Evolutionary conservation across 2,797 vertebrate genomes (phyloP).

Genomic region (Rhyacichthys aspro): DNA sequence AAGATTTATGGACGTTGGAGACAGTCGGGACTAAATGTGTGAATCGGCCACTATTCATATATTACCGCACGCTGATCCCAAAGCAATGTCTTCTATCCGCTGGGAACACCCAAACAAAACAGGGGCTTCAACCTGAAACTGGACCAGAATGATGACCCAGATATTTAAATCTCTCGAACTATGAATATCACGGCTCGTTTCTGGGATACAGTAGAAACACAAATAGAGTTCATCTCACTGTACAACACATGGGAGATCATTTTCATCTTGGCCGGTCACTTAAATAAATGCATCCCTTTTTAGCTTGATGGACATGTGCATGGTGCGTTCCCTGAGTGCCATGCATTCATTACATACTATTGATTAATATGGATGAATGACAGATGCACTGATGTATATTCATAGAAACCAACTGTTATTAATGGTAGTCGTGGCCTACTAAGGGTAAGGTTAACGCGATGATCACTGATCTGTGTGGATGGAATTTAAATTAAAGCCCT

Average conservation of each 20-base stretch:
- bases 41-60: neutral
- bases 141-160: conserved; percentile 25
- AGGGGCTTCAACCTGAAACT: conserved; percentile 9
- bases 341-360: conserved; percentile 52
- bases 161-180: conserved; percentile 35
- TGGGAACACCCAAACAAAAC: conserved; percentile 17
- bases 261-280: conserved; percentile 35
- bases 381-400: conserved; percentile 30
- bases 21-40: conserved; percentile 4
- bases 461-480: conserved; percentile 20
- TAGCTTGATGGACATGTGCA: conserved; percentile 52
- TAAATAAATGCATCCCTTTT: conserved; percentile 43
- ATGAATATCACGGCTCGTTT: conserved; percentile 31
- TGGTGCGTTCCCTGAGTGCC: conserved; percentile 49
- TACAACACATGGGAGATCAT: conserved; percentile 31
- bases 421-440: conserved; percentile 40
- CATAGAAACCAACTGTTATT: conserved; percentile 38
- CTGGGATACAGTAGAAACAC: conserved; percentile 38
- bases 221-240: conserved; percentile 50
- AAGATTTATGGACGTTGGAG: neutral
- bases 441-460: conserved; percentile 26
- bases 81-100: conserved; percentile 12
- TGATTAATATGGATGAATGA: conserved; percentile 62
- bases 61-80: too few relatives aligned
- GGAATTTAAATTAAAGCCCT: conserved; percentile 27